Evolutionary conservation across 2,797 vertebrate species (phyloP), one percentile per base, ranked within the genome.

Genomic region (Bucorvus abyssinicus): DNA sequence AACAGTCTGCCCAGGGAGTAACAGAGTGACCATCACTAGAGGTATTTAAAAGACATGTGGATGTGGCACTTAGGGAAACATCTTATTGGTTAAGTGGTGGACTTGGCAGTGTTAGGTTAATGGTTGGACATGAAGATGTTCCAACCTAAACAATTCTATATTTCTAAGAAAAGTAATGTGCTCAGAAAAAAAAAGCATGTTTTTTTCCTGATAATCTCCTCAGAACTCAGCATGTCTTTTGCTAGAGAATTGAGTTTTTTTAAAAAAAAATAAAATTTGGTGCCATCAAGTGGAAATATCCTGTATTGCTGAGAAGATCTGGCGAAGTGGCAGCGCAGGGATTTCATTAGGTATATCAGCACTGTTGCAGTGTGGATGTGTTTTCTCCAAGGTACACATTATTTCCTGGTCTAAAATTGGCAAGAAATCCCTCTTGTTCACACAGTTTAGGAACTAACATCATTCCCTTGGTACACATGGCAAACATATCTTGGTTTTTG

Each of bases 221-320:
- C 3, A 13, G 73, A 87, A 92, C 77, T 89, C 30, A 70, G n/a
- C 14, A 18, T 55, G 34, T 71, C n/a, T 80, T 47, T 82, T 93
- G 11, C 86, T 82, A 71, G 30, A 55, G 19, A 87, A 89, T 59
- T 64, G 44, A 83, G 29, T 57, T 40, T 77, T 56, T 34, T 90
- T 95, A 89, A 93, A 97, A 97, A 52, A 97, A 96, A 96, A 90
- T n/a, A 96, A 97, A 97, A 94, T 97, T 90, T 98, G 97, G 97
- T 97, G 96, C 97, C 97, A 97, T 97, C 98, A 65, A 95, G 97
- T 97, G 98, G 97, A 85, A 36, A 88, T 64, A 6, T 2, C 87
- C 20, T 94, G 92, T 95, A 97, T 78, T 97, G 95, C 96, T 95
- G 75, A 81, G 63, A 67, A 64, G 47, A 80, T 59, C 60, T 75